These are phyloP conservation scores for Prenolepis imparis DNA, from an alignment of 2,888 invertebrate species.

Conservation along the genomic window DNA sequence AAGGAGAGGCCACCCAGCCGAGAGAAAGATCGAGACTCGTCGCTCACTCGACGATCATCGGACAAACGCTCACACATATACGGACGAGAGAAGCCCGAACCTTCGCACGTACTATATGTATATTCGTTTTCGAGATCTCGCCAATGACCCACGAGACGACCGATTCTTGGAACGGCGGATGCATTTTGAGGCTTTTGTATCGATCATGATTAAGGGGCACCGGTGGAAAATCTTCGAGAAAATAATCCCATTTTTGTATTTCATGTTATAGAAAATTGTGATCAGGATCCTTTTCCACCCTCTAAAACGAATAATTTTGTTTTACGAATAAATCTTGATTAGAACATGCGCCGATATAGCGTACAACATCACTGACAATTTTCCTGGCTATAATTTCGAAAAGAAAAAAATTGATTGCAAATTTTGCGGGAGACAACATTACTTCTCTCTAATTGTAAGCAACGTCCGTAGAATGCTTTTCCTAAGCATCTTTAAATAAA, in stretches of 20 bases:
- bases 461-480: background rate
- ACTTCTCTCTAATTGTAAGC: background rate
- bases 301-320: background rate
- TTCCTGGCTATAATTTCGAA: slow-evolving; percentile 6
- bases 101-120: slow-evolving; percentile 28
- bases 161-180: slow-evolving; percentile 73
- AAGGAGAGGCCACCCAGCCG: slow-evolving; percentile 45
- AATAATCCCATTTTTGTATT: slow-evolving; percentile 39
- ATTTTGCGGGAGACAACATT: background rate
- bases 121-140: slow-evolving; percentile 66
- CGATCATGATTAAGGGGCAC: slow-evolving; percentile 43
- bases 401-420: background rate
- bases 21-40: slow-evolving; percentile 17
- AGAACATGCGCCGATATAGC: background rate
- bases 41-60: slow-evolving; percentile 22
- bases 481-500: background rate
- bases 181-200: slow-evolving; percentile 74
- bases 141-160: slow-evolving; percentile 65
- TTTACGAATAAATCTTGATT: too few relatives aligned
- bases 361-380: background rate
- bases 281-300: slow-evolving; percentile 1
- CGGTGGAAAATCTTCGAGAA: slow-evolving; percentile 44
- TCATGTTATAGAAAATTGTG: slow-evolving; percentile 4
- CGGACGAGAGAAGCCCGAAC: background rate
- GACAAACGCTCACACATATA: slow-evolving; percentile 9